These are phyloP conservation scores for Sorex araneus DNA, from an alignment of 2,113 vertebrate genomes.

Conservation along the genomic window DNA sequence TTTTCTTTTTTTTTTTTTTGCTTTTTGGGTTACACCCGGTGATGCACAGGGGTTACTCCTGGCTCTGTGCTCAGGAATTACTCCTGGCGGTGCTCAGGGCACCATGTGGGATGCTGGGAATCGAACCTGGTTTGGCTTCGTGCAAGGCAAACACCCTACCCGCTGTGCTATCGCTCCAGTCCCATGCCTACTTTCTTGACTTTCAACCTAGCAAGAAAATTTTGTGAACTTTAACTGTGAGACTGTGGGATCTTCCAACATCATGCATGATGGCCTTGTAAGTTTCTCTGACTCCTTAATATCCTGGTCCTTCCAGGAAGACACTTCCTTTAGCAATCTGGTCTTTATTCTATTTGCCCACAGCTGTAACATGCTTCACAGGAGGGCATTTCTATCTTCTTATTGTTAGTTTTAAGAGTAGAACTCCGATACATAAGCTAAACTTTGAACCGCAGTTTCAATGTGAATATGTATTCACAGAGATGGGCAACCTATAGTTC, in stretches of 20 bases:
- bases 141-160: too few species aligned
- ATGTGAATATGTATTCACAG: neutral
- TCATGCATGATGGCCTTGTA: neutral
- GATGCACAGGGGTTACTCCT: too few species aligned
- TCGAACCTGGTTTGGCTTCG: too few species aligned
- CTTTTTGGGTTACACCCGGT: too few species aligned
- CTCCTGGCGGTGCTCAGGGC: too few species aligned
- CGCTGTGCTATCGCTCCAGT: too few species aligned
- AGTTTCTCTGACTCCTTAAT: neutral
- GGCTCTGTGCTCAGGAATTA: too few species aligned
- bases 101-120: too few species aligned
- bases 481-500: neutral
- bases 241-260: neutral
- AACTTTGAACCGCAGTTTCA: conserved; percentile 14
- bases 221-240: neutral
- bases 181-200: neutral
- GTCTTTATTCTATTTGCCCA: neutral
- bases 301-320: neutral
- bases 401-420: neutral
- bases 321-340: neutral
- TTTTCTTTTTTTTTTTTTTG: too few species aligned
- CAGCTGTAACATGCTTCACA: neutral
- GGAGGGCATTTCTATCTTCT: neutral
- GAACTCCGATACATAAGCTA: neutral
- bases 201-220: neutral